phyloP scores from a whole-genome alignment of 2,113 vertebrate species.

The Sciurus niger region DNA sequence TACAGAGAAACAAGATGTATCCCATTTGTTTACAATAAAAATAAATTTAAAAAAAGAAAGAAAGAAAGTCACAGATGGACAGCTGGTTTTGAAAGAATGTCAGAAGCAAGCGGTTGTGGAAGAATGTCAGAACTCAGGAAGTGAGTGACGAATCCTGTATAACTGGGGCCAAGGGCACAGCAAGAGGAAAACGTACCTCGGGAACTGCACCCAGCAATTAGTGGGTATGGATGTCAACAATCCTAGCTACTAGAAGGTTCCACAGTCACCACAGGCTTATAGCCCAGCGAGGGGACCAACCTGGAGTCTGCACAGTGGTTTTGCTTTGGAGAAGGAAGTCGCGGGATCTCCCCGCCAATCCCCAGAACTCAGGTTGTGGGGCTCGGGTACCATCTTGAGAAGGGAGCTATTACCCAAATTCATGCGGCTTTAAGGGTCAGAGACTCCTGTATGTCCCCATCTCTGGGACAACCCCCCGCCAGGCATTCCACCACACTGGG shows the following conservation, averaged over 20 bases:
- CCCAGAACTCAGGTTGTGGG: neutral
- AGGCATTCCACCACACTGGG: neutral
- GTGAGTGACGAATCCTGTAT: neutral
- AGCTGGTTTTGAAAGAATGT: no score
- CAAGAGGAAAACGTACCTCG: neutral
- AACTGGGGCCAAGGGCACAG: neutral
- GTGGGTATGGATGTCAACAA: neutral
- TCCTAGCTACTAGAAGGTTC: neutral
- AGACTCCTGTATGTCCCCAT: neutral
- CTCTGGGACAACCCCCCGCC: no score
- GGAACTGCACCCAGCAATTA: neutral
- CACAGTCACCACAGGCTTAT: neutral
- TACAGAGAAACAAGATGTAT: no score
- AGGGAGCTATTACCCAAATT: neutral
- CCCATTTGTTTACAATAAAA: no score
- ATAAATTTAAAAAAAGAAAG: neutral
- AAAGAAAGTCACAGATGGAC: neutral
- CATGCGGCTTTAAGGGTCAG: neutral
- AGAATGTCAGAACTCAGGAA: neutral
- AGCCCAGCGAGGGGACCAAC: neutral
- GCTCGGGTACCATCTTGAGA: neutral
- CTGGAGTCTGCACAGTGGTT: neutral
- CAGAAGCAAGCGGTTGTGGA: neutral
- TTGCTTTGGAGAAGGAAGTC: neutral
- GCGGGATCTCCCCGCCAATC: neutral